phyloP scores from a whole-genome alignment of 2,113 vertebrate species.

The Zapornia atra region DNA sequence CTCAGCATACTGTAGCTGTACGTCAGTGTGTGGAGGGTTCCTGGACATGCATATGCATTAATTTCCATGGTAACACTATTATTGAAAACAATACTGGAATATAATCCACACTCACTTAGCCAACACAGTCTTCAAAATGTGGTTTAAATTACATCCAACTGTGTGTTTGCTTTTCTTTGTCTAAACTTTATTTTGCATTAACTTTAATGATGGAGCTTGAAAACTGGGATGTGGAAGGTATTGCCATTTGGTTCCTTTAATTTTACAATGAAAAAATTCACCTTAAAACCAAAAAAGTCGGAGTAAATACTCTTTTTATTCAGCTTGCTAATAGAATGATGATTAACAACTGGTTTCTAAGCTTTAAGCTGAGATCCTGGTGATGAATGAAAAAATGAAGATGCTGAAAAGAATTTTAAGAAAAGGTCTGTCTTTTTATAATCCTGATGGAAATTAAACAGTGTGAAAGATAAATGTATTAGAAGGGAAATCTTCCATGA shows the following conservation, averaged over 20 bases:
- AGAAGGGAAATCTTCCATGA: background rate
- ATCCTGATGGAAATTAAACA: background rate
- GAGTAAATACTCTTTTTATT: slow-evolving; percentile 19
- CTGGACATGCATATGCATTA: slow-evolving; percentile 54
- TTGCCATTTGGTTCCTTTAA: background rate
- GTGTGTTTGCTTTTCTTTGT: slow-evolving; percentile 82
- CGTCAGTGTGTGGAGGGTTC: slow-evolving; percentile 16
- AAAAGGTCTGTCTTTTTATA: background rate
- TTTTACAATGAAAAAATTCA: slow-evolving; percentile 28
- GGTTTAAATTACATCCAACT: slow-evolving; percentile 83
- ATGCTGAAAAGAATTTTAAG: background rate
- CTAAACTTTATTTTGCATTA: slow-evolving; percentile 77
- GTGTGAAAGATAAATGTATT: background rate
- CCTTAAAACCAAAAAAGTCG: background rate
- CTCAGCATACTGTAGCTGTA: slow-evolving; percentile 1
- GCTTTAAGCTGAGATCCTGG: slow-evolving; percentile 1
- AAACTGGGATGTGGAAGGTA: background rate
- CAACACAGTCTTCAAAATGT: slow-evolving; percentile 79
- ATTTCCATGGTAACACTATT: slow-evolving; percentile 83
- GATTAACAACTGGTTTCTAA: slow-evolving; percentile 24
- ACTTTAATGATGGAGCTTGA: slow-evolving; percentile 52
- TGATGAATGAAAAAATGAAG: background rate
- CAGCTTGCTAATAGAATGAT: background rate
- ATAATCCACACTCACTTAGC: slow-evolving; percentile 74
- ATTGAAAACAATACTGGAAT: slow-evolving; percentile 84